phyloP scores from a whole-genome alignment of 2,888 invertebrate genomes.

The Petrolisthes cinctipes region DNA sequence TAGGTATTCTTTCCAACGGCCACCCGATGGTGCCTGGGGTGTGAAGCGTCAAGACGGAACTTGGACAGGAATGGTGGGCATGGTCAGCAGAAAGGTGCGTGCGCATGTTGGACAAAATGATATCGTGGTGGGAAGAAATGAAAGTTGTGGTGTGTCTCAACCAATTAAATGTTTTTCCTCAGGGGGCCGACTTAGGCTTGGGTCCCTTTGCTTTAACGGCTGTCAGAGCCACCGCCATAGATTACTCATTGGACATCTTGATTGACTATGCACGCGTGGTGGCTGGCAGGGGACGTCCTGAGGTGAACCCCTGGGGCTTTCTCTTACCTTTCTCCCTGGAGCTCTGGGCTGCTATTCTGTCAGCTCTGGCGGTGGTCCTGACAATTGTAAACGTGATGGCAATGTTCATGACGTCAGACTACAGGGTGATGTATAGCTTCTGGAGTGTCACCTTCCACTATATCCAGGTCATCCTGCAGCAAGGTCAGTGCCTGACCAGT shows the following conservation, averaged over 20 bases:
- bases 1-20: too few species aligned
- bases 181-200: conserved; percentile 35
- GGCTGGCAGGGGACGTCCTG: neutral
- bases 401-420: too few species aligned
- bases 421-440: neutral
- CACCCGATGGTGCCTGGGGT: too few species aligned
- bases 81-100: too few species aligned
- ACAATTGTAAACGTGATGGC: neutral
- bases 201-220: conserved; percentile 31
- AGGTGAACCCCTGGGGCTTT: conserved; percentile 36
- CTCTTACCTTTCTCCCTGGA: conserved; percentile 30
- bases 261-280: conserved; percentile 13
- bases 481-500: neutral
- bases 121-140: too few species aligned
- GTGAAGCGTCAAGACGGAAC: too few species aligned
- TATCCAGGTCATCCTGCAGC: conserved; percentile 16
- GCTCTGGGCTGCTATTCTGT: conserved; percentile 30
- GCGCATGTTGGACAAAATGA: too few species aligned
- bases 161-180: neutral
- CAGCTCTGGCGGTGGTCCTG: neutral
- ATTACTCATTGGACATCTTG: conserved; percentile 20
- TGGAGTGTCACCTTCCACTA: neutral
- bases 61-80: too few species aligned
- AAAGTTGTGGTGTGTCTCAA: too few species aligned
- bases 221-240: conserved; percentile 7